Base-by-base conservation (phyloP, 2,888 invertebrate species). In the Julus scandinavius region DNA sequence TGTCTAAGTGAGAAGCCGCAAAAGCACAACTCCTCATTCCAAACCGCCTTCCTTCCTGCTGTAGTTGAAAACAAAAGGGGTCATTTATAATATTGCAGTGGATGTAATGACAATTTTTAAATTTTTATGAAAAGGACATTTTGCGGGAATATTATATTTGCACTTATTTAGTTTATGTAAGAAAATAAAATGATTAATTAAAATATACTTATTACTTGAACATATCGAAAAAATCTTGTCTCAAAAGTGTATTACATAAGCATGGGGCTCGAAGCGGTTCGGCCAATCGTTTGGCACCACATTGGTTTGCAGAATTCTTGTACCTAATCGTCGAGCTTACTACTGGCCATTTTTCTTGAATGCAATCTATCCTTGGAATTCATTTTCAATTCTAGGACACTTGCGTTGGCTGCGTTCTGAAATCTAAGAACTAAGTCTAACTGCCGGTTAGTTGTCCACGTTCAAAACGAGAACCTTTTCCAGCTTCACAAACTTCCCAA, bases 91-190 rank as follows among this genome's bases (percentile, higher is more conserved):
- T 72, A 29, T 72, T 72, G 29, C 29, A 72, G 72, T 29, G 72
- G 72, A 29, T 72, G 72, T 72, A 72, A 72, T 72, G 72, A 72
- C 72, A 72, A 72, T 72, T 72, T 72, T 72, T 72, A 72, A 72
- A 72, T 72, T 72, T 72, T 72, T 72, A 72, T 72, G 72, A 72
- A 72, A 0, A 72, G 72, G 29, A 72, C 72, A 72, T 29, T 72
- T 20, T 72, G 72, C 72, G 72, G 72, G 72, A 29, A 72, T 72
- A 72, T 72, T 72, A 72, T 6, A 72, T 72, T 72, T 72, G 72
- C 72, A 72, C 72, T 72, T 72, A 72, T 72, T 72, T 72, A 72
- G 72, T 72, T 72, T 72, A 72, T 72, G 72, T 72, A 72, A 72
- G 20, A 72, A 72, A 72, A 29, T 72, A n/a, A 72, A 72, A 72